Conservation (phyloP, 2,888 invertebrate genomes). For the Tetragonisca angustula region DNA sequence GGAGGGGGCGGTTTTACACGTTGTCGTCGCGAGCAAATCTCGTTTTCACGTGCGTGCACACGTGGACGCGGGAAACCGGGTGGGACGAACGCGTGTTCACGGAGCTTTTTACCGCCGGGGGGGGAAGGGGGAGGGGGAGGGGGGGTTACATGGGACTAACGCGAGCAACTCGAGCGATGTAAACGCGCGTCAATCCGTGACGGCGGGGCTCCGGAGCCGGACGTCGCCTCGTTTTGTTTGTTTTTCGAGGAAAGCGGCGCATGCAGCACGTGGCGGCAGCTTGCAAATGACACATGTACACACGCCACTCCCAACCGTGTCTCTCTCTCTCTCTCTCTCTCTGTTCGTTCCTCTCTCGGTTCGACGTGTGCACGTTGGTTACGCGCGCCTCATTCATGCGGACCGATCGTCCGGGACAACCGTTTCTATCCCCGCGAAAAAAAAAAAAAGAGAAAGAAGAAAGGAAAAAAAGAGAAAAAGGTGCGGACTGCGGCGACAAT, state of each 20-base stretch:
- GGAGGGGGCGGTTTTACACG: conserved; percentile 40
- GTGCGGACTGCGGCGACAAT: conserved; percentile 8
- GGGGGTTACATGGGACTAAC: neutral
- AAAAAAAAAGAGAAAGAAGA: conserved; percentile 12
- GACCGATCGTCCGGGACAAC: conserved; percentile 34
- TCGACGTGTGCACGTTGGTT: neutral
- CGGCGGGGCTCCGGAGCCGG: conserved; percentile 9
- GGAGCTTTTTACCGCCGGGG: neutral
- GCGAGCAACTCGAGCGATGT: conserved; percentile 51
- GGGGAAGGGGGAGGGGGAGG: too few relatives aligned
- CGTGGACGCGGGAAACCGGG: conserved; percentile 30
- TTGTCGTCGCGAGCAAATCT: conserved; percentile 44
- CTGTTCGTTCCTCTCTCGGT: too few relatives aligned
- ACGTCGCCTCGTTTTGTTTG: conserved; percentile 49
- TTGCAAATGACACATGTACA: conserved; percentile 63
- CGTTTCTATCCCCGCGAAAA: conserved; percentile 6
- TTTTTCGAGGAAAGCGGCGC: conserved; percentile 56
- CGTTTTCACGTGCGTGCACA: conserved; percentile 55
- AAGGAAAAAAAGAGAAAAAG: conserved; percentile 6
- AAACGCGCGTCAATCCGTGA: conserved; percentile 67
- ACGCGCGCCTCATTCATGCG: conserved; percentile 52
- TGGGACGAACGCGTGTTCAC: neutral
- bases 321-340: neutral
- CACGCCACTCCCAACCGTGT: conserved; percentile 5
- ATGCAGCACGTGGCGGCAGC: conserved; percentile 57